phyloP scores from a whole-genome alignment of 2,888 invertebrate genomes.

The Macrophya alboannulata region DNA sequence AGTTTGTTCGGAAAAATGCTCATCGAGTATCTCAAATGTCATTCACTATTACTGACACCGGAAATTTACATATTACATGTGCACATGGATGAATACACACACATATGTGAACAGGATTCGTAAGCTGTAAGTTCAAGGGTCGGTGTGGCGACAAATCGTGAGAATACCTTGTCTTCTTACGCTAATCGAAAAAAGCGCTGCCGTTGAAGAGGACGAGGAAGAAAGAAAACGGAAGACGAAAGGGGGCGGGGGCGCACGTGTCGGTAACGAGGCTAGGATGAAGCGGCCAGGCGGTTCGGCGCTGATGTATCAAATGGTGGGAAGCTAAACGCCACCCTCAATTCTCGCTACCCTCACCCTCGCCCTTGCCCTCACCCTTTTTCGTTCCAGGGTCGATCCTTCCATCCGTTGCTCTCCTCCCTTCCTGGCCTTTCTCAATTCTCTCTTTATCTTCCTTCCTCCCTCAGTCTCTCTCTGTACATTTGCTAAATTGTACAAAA shows the following conservation, averaged over 20 bases:
- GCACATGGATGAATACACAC: neutral
- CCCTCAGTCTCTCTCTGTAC: conserved; percentile 27
- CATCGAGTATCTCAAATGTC: neutral
- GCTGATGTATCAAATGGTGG: conserved; percentile 55
- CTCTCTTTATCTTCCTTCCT: neutral
- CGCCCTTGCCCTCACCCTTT: conserved; percentile 35
- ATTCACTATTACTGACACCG: neutral
- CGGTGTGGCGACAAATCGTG: neutral
- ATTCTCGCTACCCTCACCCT: conserved; percentile 47
- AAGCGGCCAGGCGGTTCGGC: conserved; percentile 51
- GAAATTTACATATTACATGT: neutral
- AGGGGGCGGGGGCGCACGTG: conserved; percentile 50
- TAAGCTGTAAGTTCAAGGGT: neutral
- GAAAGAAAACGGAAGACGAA: conserved; percentile 13
- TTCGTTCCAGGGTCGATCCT: conserved; percentile 30
- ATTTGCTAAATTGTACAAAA: conserved; percentile 46
- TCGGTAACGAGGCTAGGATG: conserved; percentile 53
- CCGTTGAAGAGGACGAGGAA: neutral
- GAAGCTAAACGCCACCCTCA: conserved; percentile 53
- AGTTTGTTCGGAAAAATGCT: neutral
- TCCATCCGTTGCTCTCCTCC: neutral
- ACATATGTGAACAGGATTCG: neutral
- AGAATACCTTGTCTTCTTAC: neutral
- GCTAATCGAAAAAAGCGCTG: conserved; percentile 30
- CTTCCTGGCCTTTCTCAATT: conserved; percentile 8